A percentile compares a stretch with the other conserved stretches of the same genome.
phyloP scores from a whole-genome alignment of 1,140 invertebrate genomes.

The Drosophila cardini region DNA sequence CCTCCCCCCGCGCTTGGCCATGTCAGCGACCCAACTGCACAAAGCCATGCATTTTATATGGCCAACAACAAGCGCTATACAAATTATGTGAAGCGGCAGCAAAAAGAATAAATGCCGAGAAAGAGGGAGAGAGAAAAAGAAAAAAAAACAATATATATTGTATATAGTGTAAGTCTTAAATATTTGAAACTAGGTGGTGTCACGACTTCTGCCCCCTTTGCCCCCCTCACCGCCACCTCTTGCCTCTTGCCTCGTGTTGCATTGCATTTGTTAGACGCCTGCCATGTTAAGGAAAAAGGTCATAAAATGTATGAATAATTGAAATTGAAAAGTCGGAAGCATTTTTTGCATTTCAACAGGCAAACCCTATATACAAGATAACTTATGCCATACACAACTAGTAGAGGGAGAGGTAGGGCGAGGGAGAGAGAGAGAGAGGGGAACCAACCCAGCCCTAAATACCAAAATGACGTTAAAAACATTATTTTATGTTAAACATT shows the following conservation, averaged over 20 bases:
- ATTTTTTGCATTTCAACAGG: slow-evolving; percentile 71
- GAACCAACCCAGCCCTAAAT: slow-evolving; percentile 26
- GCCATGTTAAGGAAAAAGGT: slow-evolving; percentile 78
- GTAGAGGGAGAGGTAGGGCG: not conserved
- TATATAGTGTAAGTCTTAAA: slow-evolving; percentile 75
- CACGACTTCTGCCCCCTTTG: slow-evolving; percentile 23
- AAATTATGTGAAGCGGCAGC: slow-evolving; percentile 73
- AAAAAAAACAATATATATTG: slow-evolving; percentile 31
- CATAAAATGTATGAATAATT: slow-evolving; percentile 82
- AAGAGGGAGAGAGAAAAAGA: slow-evolving; percentile 8
- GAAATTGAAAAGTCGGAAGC: slow-evolving; percentile 81
- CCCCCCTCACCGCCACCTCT: not conserved
- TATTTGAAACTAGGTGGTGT: slow-evolving; percentile 72
- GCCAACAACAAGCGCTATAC: slow-evolving; percentile 52
- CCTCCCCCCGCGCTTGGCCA: slow-evolving; percentile 1
- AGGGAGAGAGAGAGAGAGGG: slow-evolving; percentile 1
- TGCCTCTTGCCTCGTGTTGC: slow-evolving; percentile 21
- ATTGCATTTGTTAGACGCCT: slow-evolving; percentile 53
- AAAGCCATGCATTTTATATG: slow-evolving; percentile 77
- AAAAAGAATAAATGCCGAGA: slow-evolving; percentile 23
- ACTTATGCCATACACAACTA: slow-evolving; percentile 1
- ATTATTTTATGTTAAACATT: slow-evolving; percentile 79
- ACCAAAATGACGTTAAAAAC: slow-evolving; percentile 78
- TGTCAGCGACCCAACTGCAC: slow-evolving; percentile 55
- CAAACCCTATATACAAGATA: slow-evolving; percentile 27